These are phyloP conservation scores for Liasis olivaceus DNA, from an alignment of 2,797 vertebrate species.

Conservation along the genomic window DNA sequence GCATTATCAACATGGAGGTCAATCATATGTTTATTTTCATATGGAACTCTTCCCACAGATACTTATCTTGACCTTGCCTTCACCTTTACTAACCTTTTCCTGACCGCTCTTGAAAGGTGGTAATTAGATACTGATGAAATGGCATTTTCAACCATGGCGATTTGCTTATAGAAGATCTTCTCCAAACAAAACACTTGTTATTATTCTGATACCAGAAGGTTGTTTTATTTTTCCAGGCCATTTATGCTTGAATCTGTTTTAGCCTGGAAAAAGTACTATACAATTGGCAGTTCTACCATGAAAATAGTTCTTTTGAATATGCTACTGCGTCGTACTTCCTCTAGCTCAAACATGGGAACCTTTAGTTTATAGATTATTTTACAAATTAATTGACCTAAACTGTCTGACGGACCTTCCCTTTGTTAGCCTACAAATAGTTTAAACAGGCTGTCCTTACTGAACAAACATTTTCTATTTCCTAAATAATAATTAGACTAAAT, in stretches of 20 bases:
- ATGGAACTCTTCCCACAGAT: background rate
- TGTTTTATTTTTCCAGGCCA: too few relatives aligned
- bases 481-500: too few relatives aligned
- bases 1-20: background rate
- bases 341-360: too few relatives aligned
- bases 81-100: background rate
- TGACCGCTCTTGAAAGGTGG: background rate
- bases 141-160: background rate
- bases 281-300: background rate
- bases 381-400: too few relatives aligned
- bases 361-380: too few relatives aligned
- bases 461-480: too few relatives aligned
- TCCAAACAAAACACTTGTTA: too few relatives aligned
- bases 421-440: background rate
- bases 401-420: background rate
- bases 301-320: background rate
- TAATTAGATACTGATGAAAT: background rate
- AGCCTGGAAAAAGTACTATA: background rate
- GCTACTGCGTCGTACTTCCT: background rate
- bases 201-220: background rate
- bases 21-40: background rate
- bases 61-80: background rate
- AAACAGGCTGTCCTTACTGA: too few relatives aligned
- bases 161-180: background rate
- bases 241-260: background rate